These are phyloP conservation scores for Caenorhabditis japonica DNA, from an alignment of 2,888 invertebrate genomes.

Conservation along the genomic window DNA sequence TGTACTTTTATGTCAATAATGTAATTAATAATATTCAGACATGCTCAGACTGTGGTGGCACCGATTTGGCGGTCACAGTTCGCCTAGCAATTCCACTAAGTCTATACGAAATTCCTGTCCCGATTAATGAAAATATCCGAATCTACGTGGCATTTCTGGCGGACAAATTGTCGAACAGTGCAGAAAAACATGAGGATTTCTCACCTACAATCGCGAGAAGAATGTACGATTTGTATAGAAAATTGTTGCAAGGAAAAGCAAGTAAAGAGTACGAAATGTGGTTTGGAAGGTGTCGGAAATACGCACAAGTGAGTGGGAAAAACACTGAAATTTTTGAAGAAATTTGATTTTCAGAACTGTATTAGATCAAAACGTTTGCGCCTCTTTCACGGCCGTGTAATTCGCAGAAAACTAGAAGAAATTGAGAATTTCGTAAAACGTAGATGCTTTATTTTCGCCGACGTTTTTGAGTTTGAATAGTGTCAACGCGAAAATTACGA, in stretches of 20 bases:
- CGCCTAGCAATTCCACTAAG: conserved; percentile 17
- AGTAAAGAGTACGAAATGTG: conserved; percentile 14
- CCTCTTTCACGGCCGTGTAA: conserved; percentile 13
- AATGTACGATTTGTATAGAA: conserved; percentile 17
- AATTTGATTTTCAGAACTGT: neutral
- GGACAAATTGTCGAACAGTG: conserved; percentile 1
- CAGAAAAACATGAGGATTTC: conserved; percentile 1
- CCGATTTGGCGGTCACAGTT: conserved; percentile 13
- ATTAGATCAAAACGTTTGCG: conserved; percentile 4
- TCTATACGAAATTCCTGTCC: conserved; percentile 22
- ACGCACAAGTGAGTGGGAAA: conserved; percentile 1
- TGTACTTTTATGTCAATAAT: too few relatives aligned
- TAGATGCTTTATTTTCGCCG: conserved; percentile 24
- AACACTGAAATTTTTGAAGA: neutral
- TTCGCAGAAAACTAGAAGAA: conserved; percentile 20
- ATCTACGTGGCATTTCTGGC: conserved; percentile 24
- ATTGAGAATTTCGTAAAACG: neutral
- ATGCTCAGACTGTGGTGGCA: conserved; percentile 9
- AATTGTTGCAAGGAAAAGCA: conserved; percentile 1
- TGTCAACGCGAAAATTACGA: too few relatives aligned
- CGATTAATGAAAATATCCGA: conserved; percentile 9
- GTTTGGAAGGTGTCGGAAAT: conserved; percentile 17
- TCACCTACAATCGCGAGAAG: neutral
- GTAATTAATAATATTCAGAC: conserved; percentile 22
- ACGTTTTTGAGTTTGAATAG: conserved; percentile 21